phyloP scores from a whole-genome alignment of 2,113 vertebrate genomes.

The Prolemur simus region DNA sequence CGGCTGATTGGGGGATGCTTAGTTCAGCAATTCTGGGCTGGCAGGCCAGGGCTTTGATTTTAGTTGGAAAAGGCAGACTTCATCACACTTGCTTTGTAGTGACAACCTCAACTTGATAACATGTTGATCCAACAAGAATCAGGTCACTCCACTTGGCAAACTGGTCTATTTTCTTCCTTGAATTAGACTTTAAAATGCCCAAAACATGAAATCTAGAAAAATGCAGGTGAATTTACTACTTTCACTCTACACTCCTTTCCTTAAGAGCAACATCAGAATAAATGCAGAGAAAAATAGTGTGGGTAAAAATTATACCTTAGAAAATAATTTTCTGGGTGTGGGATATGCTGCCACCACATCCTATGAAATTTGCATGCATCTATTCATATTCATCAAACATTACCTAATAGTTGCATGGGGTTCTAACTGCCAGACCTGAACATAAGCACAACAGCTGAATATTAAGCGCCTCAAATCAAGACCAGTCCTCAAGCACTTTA shows the following conservation, averaged over 20 bases:
- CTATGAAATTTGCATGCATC: neutral
- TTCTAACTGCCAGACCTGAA: neutral
- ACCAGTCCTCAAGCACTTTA: neutral
- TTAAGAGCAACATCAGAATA: conserved; percentile 47
- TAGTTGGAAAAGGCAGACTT: conserved; percentile 73
- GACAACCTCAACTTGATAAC: conserved; percentile 78
- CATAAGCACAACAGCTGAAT: neutral
- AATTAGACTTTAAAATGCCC: conserved; percentile 16
- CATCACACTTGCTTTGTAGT: conserved; percentile 71
- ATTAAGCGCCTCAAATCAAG: neutral
- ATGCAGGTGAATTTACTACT: neutral
- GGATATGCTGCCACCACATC: accelerated
- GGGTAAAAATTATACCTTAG: conserved; percentile 27
- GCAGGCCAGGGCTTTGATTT: conserved; percentile 74
- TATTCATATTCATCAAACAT: neutral
- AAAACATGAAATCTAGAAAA: conserved; percentile 63
- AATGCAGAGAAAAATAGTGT: neutral
- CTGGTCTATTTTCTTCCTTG: conserved; percentile 63
- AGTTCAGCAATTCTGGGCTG: conserved; percentile 59
- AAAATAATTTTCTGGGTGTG: neutral
- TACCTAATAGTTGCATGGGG: neutral
- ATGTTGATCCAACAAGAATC: conserved; percentile 79
- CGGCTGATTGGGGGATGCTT: conserved; percentile 60
- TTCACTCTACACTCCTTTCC: neutral
- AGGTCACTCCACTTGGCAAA: conserved; percentile 77